These are phyloP conservation scores for Ormyrus thymus DNA, from an alignment of 2,888 invertebrate genomes.

Conservation along the genomic window DNA sequence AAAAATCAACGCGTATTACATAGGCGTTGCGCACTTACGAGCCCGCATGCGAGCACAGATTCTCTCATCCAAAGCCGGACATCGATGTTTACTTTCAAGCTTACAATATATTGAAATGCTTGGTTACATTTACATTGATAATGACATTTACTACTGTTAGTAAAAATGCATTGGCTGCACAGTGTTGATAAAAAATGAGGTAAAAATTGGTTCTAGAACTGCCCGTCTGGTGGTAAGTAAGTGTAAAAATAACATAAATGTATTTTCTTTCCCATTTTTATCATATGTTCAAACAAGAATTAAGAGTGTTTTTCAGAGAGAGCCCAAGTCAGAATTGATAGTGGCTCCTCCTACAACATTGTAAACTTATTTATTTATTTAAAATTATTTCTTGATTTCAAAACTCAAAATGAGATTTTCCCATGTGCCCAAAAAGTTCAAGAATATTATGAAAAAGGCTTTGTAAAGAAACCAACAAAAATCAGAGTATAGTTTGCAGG, in stretches of 20 bases:
- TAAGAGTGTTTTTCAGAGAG: not conserved
- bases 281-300: not conserved
- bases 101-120: conserved; percentile 11
- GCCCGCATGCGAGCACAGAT: not conserved
- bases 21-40: conserved; percentile 15
- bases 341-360: too few species aligned
- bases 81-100: not conserved
- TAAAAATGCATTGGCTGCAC: conserved; percentile 7
- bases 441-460: too few species aligned
- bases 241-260: not conserved
- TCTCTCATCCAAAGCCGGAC: conserved; percentile 1
- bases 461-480: too few species aligned
- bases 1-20: conserved; percentile 35
- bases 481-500: too few species aligned
- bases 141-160: conserved; percentile 3
- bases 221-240: not conserved
- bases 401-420: too few species aligned
- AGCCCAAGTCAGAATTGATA: too few species aligned
- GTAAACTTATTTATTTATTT: not conserved
- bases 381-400: not conserved
- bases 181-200: not conserved
- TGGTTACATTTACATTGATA: not conserved
- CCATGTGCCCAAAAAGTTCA: too few species aligned
- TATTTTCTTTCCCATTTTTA: not conserved
- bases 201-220: not conserved